Base-by-base conservation (phyloP, 2,113 vertebrate species). In the Coptodon rendalli region DNA sequence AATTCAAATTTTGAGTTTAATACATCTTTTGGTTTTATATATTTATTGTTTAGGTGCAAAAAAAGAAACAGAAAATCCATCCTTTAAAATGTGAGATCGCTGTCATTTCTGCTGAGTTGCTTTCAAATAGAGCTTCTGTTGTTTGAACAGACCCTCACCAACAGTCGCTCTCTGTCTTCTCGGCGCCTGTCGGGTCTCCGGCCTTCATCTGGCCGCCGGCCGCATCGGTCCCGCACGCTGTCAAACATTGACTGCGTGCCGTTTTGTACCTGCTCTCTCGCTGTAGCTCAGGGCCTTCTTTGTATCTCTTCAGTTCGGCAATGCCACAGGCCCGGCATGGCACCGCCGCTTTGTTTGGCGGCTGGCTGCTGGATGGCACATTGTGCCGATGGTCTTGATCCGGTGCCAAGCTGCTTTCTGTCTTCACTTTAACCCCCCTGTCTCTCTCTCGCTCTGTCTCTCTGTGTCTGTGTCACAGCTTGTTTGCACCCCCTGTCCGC, bases 321-420 rank as follows among this genome's bases (percentile, higher is more conserved):
- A 16, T 84, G 91, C 92, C 91, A 86, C 45, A 13, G 90, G 92
- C 89, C 86, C 86, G 89, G 80, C 66, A 57, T 86, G 89, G 87
- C 93, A 52, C 38, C 59, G 59, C 63, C 54, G 89, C 92, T 93
- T 94, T 93, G 94, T 94, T 92, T 80, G 93, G 57, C 53, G 87
- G 86, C 89, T 87, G 91, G 88, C 85, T 87, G 86, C 87, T 92
- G 91, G 89, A 94, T 93, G 94, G 80, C 89, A 93, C 93, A 89
- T 89, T 93, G 93, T 94, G 93, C 89, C 85, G 86, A 82, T 31
- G 84, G 89, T 94, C 80, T 95, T 95, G 95, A 95, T 95, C 91
- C 17, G 40, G 89, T 95, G 95, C 95, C 95, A 95, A 94, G 87
- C 93, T 91, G 85, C 91, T 92, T 83, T 94, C 88, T 89, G 66